A percentile compares a stretch with the other conserved stretches of the same genome.
Conservation (phyloP, 2,888 invertebrate genomes). For the Embidobia sp. region DNA sequence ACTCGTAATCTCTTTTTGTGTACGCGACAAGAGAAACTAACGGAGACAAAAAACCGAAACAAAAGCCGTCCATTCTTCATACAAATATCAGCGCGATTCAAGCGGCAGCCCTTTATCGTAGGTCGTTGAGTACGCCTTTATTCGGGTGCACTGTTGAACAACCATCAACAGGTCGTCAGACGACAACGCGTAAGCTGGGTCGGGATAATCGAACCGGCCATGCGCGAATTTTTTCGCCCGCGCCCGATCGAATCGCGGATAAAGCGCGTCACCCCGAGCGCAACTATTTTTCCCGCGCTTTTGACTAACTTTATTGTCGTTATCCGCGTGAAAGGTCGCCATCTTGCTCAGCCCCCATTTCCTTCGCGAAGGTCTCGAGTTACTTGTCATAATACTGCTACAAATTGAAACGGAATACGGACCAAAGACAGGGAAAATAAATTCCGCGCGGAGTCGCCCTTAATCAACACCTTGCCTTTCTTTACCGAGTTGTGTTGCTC, state of each 20-base stretch:
- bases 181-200: constrained; percentile 52
- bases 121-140: constrained; percentile 40
- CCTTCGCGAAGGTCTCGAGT: neutral
- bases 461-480: neutral
- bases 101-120: constrained; percentile 33
- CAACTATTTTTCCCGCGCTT: neutral
- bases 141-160: constrained; percentile 52
- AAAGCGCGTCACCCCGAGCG: neutral
- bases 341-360: neutral
- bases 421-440: constrained; percentile 19
- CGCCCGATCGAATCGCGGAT: constrained; percentile 33
- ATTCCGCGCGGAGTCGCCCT: neutral
- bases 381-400: constrained; percentile 17
- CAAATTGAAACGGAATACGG: constrained; percentile 19
- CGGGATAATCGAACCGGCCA: constrained; percentile 49
- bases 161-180: constrained; percentile 73
- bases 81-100: constrained; percentile 24
- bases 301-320: neutral
- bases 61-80: constrained; percentile 5
- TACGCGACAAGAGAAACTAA: no score
- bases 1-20: neutral
- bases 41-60: no score
- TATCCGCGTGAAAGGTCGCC: neutral
- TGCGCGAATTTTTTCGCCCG: constrained; percentile 46
- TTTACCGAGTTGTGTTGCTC: neutral